Evolutionary conservation across 2,113 vertebrate species (phyloP).

Genomic region (Tretioscincus oriximinensis): DNA sequence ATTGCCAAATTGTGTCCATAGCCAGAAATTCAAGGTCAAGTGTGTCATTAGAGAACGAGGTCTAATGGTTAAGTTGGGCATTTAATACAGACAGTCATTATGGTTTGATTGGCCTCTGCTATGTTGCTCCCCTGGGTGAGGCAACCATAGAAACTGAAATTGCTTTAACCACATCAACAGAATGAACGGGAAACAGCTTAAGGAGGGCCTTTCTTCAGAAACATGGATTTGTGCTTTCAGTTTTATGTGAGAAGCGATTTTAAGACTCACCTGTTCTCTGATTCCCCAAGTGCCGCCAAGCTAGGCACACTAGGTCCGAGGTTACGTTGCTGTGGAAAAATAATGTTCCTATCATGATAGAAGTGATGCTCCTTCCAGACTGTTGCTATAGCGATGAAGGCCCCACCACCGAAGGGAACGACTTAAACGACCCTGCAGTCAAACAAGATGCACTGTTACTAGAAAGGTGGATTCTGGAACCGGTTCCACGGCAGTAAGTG

Average conservation of each 20-base stretch:
- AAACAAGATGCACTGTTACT: constrained; percentile 94
- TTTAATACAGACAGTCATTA: background rate
- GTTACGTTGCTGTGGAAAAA: constrained; percentile 93
- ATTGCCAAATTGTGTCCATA: background rate
- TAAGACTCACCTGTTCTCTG: constrained; percentile 32
- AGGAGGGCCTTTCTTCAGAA: background rate
- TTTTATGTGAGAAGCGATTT: background rate
- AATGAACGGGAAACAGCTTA: background rate
- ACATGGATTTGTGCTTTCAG: background rate
- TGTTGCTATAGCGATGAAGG: constrained; percentile 97
- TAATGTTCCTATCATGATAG: constrained; percentile 97
- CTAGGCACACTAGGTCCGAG: constrained; percentile 90
- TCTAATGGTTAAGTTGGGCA: background rate
- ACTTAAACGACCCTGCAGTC: constrained; percentile 91
- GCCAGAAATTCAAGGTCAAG: background rate
- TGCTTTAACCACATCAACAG: background rate
- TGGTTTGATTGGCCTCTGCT: background rate
- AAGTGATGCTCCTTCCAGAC: constrained; percentile 97
- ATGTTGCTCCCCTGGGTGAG: background rate
- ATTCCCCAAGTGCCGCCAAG: constrained; percentile 87
- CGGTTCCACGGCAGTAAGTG: constrained; percentile 93
- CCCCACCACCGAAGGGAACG: constrained; percentile 84
- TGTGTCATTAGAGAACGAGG: background rate
- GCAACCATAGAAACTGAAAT: background rate
- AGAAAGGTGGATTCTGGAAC: constrained; percentile 95